Percentiles rank a stretch among this genome's conserved stretches.
Evolutionary conservation across 2,797 vertebrate species (phyloP).

Genomic region (Podargus strigoides): DNA sequence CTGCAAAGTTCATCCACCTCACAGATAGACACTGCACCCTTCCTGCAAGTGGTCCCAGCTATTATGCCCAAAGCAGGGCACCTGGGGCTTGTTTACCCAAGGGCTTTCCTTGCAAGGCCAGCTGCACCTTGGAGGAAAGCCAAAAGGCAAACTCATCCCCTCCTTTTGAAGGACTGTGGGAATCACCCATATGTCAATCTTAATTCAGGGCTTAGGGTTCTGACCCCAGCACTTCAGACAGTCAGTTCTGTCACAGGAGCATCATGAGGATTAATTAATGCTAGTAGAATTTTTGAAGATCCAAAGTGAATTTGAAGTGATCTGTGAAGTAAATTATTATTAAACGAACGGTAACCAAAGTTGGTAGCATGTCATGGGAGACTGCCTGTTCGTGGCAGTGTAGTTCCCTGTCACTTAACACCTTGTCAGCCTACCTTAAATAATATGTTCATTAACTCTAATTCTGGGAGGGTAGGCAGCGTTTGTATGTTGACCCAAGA

Average conservation of each 20-base stretch:
- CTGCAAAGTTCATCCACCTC: no score
- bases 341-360: slow-evolving; percentile 27
- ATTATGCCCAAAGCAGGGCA: no score
- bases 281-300: background rate
- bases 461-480: background rate
- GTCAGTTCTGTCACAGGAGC: background rate
- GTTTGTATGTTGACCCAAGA: background rate
- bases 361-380: slow-evolving; percentile 6
- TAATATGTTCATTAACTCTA: background rate
- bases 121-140: no score
- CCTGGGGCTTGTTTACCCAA: no score
- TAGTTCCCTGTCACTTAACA: slow-evolving; percentile 11
- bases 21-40: no score
- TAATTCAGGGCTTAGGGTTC: no score
- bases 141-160: no score
- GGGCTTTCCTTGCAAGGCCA: no score
- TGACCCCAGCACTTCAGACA: no score
- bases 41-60: no score
- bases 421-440: slow-evolving; percentile 13
- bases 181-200: no score
- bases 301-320: background rate
- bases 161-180: no score
- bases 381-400: background rate
- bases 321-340: slow-evolving; percentile 23
- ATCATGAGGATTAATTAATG: background rate